These are phyloP conservation scores for Urocyon cinereoargenteus DNA, from an alignment of 2,797 vertebrate species.

Conservation along the genomic window DNA sequence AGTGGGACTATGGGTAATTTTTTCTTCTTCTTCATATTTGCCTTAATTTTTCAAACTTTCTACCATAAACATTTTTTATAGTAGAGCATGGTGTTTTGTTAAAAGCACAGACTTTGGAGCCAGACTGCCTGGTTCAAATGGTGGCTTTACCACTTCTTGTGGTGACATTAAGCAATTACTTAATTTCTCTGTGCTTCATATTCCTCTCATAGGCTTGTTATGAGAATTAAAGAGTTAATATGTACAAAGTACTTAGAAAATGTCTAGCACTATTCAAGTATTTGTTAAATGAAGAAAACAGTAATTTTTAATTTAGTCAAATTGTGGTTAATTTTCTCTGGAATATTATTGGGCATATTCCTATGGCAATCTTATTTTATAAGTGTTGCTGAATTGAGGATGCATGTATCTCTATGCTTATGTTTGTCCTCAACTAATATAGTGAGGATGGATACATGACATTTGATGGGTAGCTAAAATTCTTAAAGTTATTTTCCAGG, in stretches of 20 bases:
- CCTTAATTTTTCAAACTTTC: slow-evolving; percentile 42
- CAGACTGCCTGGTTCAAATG: background rate
- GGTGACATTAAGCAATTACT: background rate
- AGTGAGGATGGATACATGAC: background rate
- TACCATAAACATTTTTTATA: background rate
- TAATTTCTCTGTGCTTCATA: slow-evolving; percentile 32
- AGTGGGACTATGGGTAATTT: background rate
- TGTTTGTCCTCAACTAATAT: slow-evolving; percentile 26
- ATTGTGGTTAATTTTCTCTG: background rate
- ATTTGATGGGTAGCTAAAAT: background rate
- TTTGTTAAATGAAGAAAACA: background rate
- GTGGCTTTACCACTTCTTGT: background rate
- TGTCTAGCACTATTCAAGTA: background rate
- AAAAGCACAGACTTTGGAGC: slow-evolving; percentile 16
- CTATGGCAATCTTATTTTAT: background rate
- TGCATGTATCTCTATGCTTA: background rate
- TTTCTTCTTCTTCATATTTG: slow-evolving; percentile 35
- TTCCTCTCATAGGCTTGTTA: background rate
- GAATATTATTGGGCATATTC: background rate
- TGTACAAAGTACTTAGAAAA: background rate
- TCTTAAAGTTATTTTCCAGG: slow-evolving; percentile 32
- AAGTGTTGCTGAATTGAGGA: background rate
- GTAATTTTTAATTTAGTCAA: background rate
- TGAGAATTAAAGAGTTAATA: slow-evolving; percentile 13
- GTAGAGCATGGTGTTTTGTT: background rate